A percentile compares a stretch with the other conserved stretches of the same genome.
Conservation (phyloP, 92 coral and sea anemone species). For the Heliopora coerulea region DNA sequence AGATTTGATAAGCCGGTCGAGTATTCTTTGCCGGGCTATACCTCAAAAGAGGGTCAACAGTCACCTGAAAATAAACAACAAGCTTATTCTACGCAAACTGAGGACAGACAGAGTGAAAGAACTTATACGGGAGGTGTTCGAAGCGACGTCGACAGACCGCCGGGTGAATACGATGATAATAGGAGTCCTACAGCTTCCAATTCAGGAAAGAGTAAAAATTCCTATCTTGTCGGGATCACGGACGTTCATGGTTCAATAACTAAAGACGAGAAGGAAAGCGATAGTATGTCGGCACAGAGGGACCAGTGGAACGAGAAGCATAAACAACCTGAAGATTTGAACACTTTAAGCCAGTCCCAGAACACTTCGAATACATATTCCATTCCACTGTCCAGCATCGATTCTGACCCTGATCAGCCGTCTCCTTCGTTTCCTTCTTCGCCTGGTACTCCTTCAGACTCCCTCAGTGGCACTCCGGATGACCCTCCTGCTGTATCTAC, state of each 20-base stretch:
- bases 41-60: not conserved
- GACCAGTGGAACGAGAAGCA: not conserved
- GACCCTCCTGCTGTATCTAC: not conserved
- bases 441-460: not conserved
- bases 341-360: not conserved
- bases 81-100: not conserved
- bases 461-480: not conserved
- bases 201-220: conserved; percentile 1
- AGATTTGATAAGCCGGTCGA: too few relatives aligned
- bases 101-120: not conserved
- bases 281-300: not conserved
- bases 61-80: not conserved
- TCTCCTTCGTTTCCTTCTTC: not conserved
- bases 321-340: not conserved
- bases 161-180: not conserved
- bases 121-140: not conserved
- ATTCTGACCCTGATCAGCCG: not conserved
- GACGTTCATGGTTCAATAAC: not conserved
- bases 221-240: conserved; percentile 9
- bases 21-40: not conserved
- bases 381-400: not conserved
- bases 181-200: not conserved
- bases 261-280: not conserved
- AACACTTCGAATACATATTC: not conserved
- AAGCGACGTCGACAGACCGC: not conserved